phyloP scores from a whole-genome alignment of 2,797 vertebrate species.

The Gymnothorax reevesii region DNA sequence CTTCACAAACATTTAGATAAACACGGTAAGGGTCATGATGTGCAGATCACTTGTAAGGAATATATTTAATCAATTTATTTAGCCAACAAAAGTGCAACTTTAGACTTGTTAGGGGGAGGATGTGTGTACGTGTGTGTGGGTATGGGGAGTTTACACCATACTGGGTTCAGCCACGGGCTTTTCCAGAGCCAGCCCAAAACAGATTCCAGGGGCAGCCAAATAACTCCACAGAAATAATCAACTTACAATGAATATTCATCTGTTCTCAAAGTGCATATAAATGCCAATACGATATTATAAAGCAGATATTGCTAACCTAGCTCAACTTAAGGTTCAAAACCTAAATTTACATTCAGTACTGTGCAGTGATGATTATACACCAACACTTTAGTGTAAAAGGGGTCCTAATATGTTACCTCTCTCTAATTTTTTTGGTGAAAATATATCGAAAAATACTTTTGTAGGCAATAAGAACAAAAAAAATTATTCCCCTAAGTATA shows the following conservation, averaged over 20 bases:
- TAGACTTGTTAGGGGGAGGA: background rate
- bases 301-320: background rate
- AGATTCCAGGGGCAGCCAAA: background rate
- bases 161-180: background rate
- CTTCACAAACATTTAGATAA: background rate
- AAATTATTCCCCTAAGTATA: too few relatives aligned
- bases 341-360: too few relatives aligned
- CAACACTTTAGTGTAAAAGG: too few relatives aligned
- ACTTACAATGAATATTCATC: constrained; percentile 3
- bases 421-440: too few relatives aligned
- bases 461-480: too few relatives aligned
- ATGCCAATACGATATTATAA: background rate
- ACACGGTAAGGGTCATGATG: background rate
- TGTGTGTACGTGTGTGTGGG: background rate
- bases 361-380: too few relatives aligned
- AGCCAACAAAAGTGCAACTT: background rate
- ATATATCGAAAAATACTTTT: too few relatives aligned
- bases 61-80: constrained; percentile 7
- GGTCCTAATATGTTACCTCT: too few relatives aligned
- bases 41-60: background rate
- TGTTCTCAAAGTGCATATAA: background rate
- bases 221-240: background rate
- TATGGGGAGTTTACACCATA: background rate
- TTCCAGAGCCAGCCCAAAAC: background rate
- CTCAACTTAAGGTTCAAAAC: background rate